Percentiles rank a stretch among this genome's conserved stretches.
Evolutionary conservation across 2,888 invertebrate genomes (phyloP).

Genomic region (Malachius bipustulatus): DNA sequence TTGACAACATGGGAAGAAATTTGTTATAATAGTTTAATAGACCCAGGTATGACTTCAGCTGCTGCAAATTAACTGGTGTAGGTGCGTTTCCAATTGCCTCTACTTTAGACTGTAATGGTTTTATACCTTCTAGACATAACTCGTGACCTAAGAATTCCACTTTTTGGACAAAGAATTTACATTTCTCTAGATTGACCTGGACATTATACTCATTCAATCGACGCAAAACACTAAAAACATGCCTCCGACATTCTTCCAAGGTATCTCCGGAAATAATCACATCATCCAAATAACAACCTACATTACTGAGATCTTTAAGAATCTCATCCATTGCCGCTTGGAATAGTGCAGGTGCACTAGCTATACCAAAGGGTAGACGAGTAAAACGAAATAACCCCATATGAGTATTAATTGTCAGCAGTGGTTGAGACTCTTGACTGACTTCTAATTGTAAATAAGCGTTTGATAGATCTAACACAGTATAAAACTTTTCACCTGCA

Average conservation of each 20-base stretch:
- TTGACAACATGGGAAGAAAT: background rate
- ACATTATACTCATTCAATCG: conserved; percentile 19
- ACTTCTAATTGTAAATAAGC: conserved; percentile 24
- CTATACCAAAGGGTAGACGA: conserved; percentile 23
- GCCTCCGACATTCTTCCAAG: conserved; percentile 14
- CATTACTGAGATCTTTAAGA: conserved; percentile 12
- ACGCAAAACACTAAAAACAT: conserved; percentile 14
- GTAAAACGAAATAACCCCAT: conserved; percentile 22
- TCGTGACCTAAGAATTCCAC: conserved; percentile 22
- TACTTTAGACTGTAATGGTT: conserved; percentile 13
- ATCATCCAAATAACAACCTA: conserved; percentile 22
- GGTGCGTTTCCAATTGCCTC: conserved; percentile 11
- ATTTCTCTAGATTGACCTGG: conserved; percentile 20
- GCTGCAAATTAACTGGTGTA: conserved; percentile 11
- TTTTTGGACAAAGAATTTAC: conserved; percentile 17
- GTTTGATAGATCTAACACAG: conserved; percentile 22
- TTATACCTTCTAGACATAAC: conserved; percentile 14
- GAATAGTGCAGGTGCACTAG: conserved; percentile 22
- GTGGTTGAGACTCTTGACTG: conserved; percentile 18
- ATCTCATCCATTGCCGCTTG: conserved; percentile 19
- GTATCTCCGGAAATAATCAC: conserved; percentile 17
- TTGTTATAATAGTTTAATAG: conserved; percentile 2
- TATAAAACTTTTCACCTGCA: conserved; percentile 20
- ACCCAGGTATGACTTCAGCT: conserved; percentile 7
- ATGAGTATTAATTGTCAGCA: conserved; percentile 24